Evolutionary conservation across 2,797 vertebrate species (phyloP), one percentile per base, ranked within the genome.

Genomic region (Acrossocheilus fasciatus): DNA sequence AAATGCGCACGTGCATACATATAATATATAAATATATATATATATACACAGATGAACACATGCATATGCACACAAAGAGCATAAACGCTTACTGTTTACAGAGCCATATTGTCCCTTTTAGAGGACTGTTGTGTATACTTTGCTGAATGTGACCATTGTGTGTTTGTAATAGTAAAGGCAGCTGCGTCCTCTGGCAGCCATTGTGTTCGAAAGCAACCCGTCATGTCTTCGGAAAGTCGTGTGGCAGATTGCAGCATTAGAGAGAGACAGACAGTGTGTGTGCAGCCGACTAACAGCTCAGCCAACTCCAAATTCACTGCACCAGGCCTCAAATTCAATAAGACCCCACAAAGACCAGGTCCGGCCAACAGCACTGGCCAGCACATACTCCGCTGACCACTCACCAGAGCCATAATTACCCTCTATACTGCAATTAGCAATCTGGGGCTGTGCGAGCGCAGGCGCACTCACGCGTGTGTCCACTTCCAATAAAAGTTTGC

Each of bases 341-440:
- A 91, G 87, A 87, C 89, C 82, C 90, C 84, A 72, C 83, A 89
- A 84, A 90, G 86, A 89, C 89, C 85, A 83, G 69, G 89, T 74
- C 87, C 78, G 23, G 89, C 88, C 88, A 89, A 76, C 84, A 86
- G 76, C 80, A 87, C 87, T 76, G 82, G 80, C 89, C 84, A 81
- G 87, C 86, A 89, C 89, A 84, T 82, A 89, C 86, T 89, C 87
- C 82, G 77, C 88, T 90, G 90, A 90, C 90, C 87, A 87, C 85
- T 89, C 82, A 87, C 87, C 83, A 83, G 83, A 86, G 79, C 82
- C 84, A 64, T 92, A 92, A 92, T 91, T 90, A 91, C 88, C 85
- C 87, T 89, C 89, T 81, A 70, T 87, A 86, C 88, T 86, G 89
- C 91, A 90, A 91, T 92, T 92, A 92, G 89, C 91, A 91, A 92